These are phyloP conservation scores for Phoenicopterus ruber DNA, from an alignment of 2,113 vertebrate species.

Conservation along the genomic window DNA sequence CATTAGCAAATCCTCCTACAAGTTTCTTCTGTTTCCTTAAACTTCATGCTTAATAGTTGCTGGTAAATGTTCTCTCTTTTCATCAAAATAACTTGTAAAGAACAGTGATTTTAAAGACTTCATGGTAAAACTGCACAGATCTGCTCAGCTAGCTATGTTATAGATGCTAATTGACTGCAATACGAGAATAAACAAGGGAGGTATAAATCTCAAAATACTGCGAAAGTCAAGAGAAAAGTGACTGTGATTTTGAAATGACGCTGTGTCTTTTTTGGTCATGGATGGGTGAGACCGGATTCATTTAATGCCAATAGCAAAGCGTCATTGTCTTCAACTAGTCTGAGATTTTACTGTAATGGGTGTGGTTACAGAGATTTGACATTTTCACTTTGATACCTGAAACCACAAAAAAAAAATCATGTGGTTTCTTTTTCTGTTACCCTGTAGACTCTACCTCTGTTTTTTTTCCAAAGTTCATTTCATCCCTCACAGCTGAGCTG, in stretches of 20 bases:
- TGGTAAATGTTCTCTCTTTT: slow-evolving; percentile 10
- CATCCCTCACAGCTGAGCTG: slow-evolving; percentile 5
- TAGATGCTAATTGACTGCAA: not conserved
- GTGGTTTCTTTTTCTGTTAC: slow-evolving; percentile 17
- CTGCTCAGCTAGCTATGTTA: not conserved
- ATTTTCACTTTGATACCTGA: slow-evolving; percentile 33
- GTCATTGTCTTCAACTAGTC: not conserved
- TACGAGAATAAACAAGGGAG: not conserved
- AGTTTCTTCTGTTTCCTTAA: slow-evolving; percentile 2
- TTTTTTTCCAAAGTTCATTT: slow-evolving; percentile 8
- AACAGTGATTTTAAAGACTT: not conserved
- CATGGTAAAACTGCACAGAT: not conserved
- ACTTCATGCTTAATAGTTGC: not conserved
- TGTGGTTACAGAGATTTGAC: slow-evolving; percentile 4
- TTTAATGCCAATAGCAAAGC: slow-evolving; percentile 24
- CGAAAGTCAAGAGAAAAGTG: not conserved
- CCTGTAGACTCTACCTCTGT: not conserved
- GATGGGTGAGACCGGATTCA: not conserved
- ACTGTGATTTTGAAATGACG: not conserved
- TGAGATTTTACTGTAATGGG: slow-evolving; percentile 19
- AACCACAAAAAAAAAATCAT: not conserved
- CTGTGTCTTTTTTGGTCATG: not conserved
- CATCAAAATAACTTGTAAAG: not conserved
- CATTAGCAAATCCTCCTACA: slow-evolving; percentile 35
- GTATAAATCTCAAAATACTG: not conserved